Evolutionary conservation across 1,140 invertebrate genomes (phyloP), one percentile per base, ranked within the genome.

Genomic region (Teleogryllus occipitalis): DNA sequence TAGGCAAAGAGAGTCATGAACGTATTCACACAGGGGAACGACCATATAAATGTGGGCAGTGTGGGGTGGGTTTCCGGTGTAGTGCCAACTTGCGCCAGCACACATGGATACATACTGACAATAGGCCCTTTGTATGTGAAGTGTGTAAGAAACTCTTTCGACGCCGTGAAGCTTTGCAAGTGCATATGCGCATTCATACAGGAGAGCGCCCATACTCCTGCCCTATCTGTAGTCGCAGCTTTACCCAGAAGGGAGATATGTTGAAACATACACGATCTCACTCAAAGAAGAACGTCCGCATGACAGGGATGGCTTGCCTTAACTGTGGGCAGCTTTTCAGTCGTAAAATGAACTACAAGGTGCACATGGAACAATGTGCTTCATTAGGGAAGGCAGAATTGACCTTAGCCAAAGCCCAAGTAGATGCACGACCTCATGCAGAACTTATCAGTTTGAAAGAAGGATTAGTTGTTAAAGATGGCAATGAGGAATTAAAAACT

Each of bases 101-200:
- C 78, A 49, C 22, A 47, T 8, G 22, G 14, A 79, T 74, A 22
- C 78, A 79, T 74, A 46, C 48, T 12, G 78, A 74, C 14, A 72
- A 39, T 27, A 88, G 88, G 80, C 87, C 87, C 8, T 89, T 86
- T 80, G 81, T 83, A 74, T 89, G 88, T 81, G 75, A 81, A 0
- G 82, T 84, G 76, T 89, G 88, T 79, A 82, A 82, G 0, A 79
- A 81, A 65, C 14, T 72, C 27, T 80, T 82, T 27, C 22, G 75
- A n/a, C 74, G 77, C 27, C 49, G 75, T 46, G 47, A 48, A 14
- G 65, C 74, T 8, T 73, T 81, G 78, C 79, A 80, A 48, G 65
- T 80, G 12, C 78, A 81, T 65, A 76, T 47, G 75, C 78, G 78
- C 3, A 81, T 79, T n/a, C 80, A 81, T 79, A 84, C 83, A 21